Evolutionary conservation across 2,888 invertebrate genomes (phyloP), one percentile per base, ranked within the genome.

Genomic region (Galerucella nymphaeae): DNA sequence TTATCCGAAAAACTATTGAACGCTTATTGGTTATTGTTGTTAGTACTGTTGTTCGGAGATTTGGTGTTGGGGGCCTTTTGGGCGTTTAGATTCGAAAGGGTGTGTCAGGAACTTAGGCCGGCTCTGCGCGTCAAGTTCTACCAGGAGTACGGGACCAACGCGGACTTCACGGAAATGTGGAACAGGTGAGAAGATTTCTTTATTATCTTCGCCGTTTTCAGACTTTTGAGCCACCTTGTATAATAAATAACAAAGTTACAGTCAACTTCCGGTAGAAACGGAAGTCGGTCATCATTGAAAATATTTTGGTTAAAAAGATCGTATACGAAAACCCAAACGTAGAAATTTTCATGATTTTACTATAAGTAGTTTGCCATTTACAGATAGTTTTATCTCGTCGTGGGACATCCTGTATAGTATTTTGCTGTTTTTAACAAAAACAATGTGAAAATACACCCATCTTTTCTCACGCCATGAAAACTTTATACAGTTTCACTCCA

Each of bases 11-110:
- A 92, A 75, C 90, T 95, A 81, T 90, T 96, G 73, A 94, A 94
- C 89, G 92, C 93, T 75, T 96, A 95, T 86, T 95, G 95, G 95
- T 88, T 94, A 73, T 89, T 95, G 42, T 88, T 96, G 78, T 88
- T 95, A 57, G 92, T 93, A 38, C 89, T 96, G 66, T 90, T 96
- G 69, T 92, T 94, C 82, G 95, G 95, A 73, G 96, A 96, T 89
- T 92, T 93, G 16, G 91, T 95, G 66, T 91, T 95, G 77, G 95
- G 95, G 62, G 91, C 95, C 71, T 93, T 94, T 82, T 96, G 95
- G 95, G 92, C 95, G 76, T 94, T 94, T 86, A 77, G 82, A 67
- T 84, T 84, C 79, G 83, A 84, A 66, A 75, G 80, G 41, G 82
- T 95, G 80, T 92, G 93, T 82, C 90, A 92, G 78, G 93, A 93